These are phyloP conservation scores for Drosophila peninsularis DNA, from an alignment of 2,888 invertebrate species.

Conservation along the genomic window DNA sequence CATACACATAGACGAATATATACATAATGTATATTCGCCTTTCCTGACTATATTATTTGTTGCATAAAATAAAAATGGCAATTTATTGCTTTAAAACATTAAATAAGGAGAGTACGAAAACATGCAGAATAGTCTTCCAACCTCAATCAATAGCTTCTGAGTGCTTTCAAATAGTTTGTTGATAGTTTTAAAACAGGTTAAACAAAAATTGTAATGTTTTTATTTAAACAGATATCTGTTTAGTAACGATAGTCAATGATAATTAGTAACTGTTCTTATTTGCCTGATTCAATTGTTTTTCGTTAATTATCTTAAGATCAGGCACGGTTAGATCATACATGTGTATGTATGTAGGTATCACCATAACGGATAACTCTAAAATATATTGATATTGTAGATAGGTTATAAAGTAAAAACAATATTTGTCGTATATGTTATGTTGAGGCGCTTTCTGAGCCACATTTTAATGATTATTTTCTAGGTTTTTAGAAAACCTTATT, in stretches of 20 bases:
- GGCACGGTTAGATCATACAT: slow-evolving; percentile 46
- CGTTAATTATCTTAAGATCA: slow-evolving; percentile 33
- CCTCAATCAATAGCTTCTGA: too few species aligned
- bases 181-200: too few species aligned
- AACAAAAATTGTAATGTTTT: too few species aligned
- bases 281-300: slow-evolving; percentile 7
- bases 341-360: slow-evolving; percentile 13
- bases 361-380: slow-evolving; percentile 4
- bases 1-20: not conserved
- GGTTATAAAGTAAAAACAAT: slow-evolving; percentile 1
- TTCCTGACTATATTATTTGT: too few species aligned
- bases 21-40: too few species aligned
- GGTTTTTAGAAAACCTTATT: not conserved
- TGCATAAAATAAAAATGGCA: too few species aligned
- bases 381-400: too few species aligned
- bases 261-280: not conserved
- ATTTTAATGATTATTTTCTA: not conserved
- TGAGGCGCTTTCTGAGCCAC: not conserved
- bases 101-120: too few species aligned
- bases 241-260: not conserved
- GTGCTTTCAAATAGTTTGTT: too few species aligned
- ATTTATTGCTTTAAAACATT: too few species aligned
- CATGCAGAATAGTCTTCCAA: too few species aligned
- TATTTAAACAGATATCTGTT: not conserved
- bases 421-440: not conserved